Conservation (phyloP, 2,797 vertebrate species). For the Eleutherodactylus coqui region DNA sequence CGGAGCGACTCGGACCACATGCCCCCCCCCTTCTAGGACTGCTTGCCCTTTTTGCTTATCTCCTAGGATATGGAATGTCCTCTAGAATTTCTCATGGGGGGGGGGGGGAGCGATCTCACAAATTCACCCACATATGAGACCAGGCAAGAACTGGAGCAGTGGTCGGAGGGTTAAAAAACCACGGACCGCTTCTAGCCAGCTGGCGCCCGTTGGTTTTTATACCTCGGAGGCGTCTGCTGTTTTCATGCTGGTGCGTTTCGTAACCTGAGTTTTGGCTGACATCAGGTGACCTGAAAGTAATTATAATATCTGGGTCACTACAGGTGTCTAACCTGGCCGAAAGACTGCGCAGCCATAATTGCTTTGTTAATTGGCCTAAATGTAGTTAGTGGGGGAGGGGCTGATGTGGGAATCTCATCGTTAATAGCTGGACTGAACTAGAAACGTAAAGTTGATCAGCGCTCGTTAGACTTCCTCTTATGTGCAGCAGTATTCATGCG, state of each 20-base stretch:
- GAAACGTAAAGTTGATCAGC: not conserved
- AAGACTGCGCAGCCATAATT: not conserved
- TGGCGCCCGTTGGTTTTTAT: not conserved
- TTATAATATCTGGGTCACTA: conserved; percentile 8
- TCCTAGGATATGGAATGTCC: not conserved
- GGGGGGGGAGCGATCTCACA: too few species aligned
- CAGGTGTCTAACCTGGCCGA: not conserved
- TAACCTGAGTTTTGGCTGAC: not conserved
- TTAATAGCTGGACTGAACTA: not conserved
- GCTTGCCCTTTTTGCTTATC: too few species aligned
- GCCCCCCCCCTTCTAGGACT: too few species aligned
- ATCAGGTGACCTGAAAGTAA: conserved; percentile 4
- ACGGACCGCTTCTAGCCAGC: not conserved
- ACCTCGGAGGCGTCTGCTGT: not conserved
- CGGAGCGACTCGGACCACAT: too few species aligned
- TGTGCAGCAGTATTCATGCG: too few species aligned
- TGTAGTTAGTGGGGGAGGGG: not conserved
- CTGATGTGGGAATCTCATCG: not conserved
- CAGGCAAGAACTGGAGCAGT: not conserved
- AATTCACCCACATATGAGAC: not conserved
- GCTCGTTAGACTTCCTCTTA: too few species aligned
- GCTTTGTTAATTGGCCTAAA: not conserved
- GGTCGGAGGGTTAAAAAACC: not conserved
- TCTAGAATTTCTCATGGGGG: conserved; percentile 6
- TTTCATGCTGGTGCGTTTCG: not conserved